Base-by-base conservation (phyloP, 2,113 vertebrate species). In the Seriola aureovittata region DNA sequence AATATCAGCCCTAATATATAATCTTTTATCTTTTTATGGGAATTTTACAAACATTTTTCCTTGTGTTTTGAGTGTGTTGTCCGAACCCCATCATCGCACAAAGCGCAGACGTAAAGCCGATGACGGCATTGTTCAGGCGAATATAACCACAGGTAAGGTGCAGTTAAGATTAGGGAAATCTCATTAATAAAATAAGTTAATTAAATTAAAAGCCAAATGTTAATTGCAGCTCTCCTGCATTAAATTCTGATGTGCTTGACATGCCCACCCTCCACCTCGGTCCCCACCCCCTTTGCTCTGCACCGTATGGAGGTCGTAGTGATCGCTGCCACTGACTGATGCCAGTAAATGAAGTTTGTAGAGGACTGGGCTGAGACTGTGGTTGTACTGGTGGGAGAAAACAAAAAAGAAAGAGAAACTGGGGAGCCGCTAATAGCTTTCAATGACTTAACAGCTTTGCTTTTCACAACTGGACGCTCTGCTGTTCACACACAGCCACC, bases 381-480 rank as follows among this genome's bases (percentile, higher is more conserved):
- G 32, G 32, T 48, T 14, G 23, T 62, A 68, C 8, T 63, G 34
- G 42, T 75, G 32, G 23, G 48, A 63, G 64, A 25, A 25, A 25
- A 25, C 25, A 25, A 25, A 25, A 25, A 25, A 25, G 25, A 59
- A 59, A 50, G 9, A 29, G 54, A 0, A 64, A 50, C 54, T 57
- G 55, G 44, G 32, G 67, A 58, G 46, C 58, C 48, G 48, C 59
- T 86, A 85, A 82, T 63, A 81, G 75, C 75, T 71, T 82, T 74
- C 71, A 82, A 58, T 75, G 81, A 80, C 69, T 84, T 80, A 82
- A 88, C 81, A 80, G 64, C 63, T 82, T 82, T 80, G 5, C 54
- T 48, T 85, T 82, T 77, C 75, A 77, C 67, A 81, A 73, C 55
- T 72, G 73, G n/a, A 72, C 66, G 66, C 62, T 81, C 73, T 44